Evolutionary conservation across 2,113 vertebrate species (phyloP).

Genomic region (Crotophaga sulcirostris): DNA sequence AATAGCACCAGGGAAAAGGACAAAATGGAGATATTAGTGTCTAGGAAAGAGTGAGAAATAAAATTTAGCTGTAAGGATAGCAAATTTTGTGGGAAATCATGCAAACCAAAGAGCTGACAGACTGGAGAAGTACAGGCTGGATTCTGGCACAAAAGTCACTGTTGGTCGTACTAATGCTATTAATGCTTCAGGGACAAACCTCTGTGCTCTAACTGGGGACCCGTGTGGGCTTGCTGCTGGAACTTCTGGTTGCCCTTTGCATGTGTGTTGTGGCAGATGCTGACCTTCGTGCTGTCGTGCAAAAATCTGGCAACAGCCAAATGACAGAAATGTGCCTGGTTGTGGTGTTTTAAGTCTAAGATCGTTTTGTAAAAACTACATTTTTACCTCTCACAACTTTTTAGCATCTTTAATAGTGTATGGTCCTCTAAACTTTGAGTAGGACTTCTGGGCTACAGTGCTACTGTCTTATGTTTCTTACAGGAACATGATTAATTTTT

Average conservation of each 20-base stretch:
- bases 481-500: not conserved
- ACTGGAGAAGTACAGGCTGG: no score
- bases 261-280: fast-evolving
- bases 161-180: not conserved
- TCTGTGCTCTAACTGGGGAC: no score
- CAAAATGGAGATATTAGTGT: not conserved
- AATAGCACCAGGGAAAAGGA: not conserved
- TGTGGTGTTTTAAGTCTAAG: not conserved
- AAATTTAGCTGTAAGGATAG: not conserved
- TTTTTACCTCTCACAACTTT: not conserved
- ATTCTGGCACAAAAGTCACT: not conserved
- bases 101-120: not conserved
- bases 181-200: not conserved
- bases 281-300: not conserved
- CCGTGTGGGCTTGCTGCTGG: not conserved
- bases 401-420: not conserved
- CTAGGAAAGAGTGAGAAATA: not conserved
- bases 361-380: not conserved
- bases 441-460: not conserved
- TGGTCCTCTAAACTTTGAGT: not conserved
- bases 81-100: not conserved
- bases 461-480: not conserved
- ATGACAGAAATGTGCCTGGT: not conserved
- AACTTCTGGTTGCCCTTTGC: not conserved
- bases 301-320: fast-evolving